These are phyloP conservation scores for Aleiodes alternator DNA, from an alignment of 2,888 invertebrate genomes.

Conservation along the genomic window DNA sequence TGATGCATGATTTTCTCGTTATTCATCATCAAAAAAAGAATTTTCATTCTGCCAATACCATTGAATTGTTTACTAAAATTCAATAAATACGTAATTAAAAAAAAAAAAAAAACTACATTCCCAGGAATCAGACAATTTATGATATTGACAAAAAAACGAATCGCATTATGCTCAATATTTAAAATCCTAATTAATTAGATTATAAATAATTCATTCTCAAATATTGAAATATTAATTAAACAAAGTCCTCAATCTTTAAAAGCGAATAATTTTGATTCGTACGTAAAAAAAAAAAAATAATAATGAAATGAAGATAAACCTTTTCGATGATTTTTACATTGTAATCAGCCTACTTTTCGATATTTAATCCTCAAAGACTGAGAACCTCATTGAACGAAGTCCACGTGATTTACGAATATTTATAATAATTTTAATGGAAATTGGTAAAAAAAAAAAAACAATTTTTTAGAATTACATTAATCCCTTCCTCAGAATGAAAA, in stretches of 20 bases:
- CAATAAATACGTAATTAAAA: not conserved
- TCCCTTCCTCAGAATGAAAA: not conserved
- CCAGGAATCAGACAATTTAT: constrained; percentile 27
- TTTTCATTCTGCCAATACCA: constrained; percentile 13
- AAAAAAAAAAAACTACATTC: constrained; percentile 4
- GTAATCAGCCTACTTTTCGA: constrained; percentile 48
- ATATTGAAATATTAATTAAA: constrained; percentile 40
- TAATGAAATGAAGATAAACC: not conserved
- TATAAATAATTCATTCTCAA: constrained; percentile 38
- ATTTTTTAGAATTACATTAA: constrained; percentile 13
- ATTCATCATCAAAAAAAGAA: not conserved
- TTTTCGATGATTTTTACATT: constrained; percentile 48
- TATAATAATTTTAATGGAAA: constrained; percentile 55
- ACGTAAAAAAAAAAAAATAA: not conserved
- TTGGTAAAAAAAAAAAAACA: constrained; percentile 35
- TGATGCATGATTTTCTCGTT: not conserved
- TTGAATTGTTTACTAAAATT: constrained; percentile 13
- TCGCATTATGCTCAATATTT: constrained; percentile 51
- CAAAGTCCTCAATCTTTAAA: constrained; percentile 26
- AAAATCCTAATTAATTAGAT: constrained; percentile 19
- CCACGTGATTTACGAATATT: constrained; percentile 48
- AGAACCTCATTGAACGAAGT: constrained; percentile 56
- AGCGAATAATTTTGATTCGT: constrained; percentile 46
- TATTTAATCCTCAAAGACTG: constrained; percentile 63
- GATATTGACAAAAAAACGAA: constrained; percentile 16